Evolutionary conservation across 2,888 invertebrate genomes (phyloP).

Genomic region (Tenthredo distinguenda): DNA sequence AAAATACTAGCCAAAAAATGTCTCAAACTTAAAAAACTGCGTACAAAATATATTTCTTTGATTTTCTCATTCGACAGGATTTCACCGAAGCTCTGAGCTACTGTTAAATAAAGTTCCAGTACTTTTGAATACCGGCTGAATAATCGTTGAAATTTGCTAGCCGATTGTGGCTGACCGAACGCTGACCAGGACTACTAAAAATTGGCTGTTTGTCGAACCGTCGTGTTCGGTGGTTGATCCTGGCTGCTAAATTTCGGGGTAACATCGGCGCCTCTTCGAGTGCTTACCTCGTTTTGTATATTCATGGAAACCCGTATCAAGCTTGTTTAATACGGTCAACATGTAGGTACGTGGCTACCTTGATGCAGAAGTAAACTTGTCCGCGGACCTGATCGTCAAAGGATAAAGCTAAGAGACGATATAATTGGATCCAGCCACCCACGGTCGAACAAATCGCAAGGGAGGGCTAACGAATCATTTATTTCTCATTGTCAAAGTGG

Average conservation of each 20-base stretch:
- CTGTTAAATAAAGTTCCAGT: not conserved
- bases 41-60: not conserved
- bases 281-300: not conserved
- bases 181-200: not conserved
- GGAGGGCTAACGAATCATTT: constrained; percentile 26
- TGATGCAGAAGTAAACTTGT: not conserved
- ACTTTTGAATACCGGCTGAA: not conserved
- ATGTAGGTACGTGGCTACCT: not conserved
- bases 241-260: not conserved
- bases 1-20: not conserved
- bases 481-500: constrained; percentile 32
- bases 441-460: not conserved
- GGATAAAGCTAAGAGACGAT: constrained; percentile 4
- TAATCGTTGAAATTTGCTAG: not conserved
- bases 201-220: not conserved
- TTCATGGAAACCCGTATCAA: not conserved
- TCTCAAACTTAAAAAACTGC: not conserved
- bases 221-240: not conserved
- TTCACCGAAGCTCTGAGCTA: not conserved
- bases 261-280: not conserved
- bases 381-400: constrained; percentile 22
- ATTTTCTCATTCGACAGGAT: not conserved
- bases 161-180: not conserved
- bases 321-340: not conserved
- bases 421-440: constrained; percentile 22